These are phyloP conservation scores for Willowsia nigromaculata DNA, from an alignment of 2,888 invertebrate species.

Conservation along the genomic window DNA sequence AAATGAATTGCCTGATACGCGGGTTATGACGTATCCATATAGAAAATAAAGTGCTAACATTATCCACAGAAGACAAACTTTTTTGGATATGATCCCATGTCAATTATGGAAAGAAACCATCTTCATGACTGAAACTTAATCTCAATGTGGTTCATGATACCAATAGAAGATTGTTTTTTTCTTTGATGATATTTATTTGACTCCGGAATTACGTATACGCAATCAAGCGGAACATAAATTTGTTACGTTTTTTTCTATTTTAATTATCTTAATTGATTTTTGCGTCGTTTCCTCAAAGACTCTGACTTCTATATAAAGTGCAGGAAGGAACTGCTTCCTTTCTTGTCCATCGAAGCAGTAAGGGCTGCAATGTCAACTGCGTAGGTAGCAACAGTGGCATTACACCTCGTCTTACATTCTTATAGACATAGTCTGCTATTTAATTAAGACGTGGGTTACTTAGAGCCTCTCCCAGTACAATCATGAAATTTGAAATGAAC, in stretches of 20 bases:
- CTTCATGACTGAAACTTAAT: background rate
- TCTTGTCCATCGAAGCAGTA: no score
- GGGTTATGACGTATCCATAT: background rate
- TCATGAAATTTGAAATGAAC: no score
- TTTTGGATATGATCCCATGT: slow-evolving; percentile 14
- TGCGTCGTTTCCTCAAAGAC: no score
- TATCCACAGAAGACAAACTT: background rate
- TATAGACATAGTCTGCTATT: no score
- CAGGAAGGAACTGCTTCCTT: no score
- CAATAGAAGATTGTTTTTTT: background rate
- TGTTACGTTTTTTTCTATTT: background rate
- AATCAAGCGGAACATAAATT: background rate
- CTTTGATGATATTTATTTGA: background rate
- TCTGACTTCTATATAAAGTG: no score
- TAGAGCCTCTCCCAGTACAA: no score
- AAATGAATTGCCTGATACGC: slow-evolving; percentile 53
- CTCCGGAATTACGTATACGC: background rate
- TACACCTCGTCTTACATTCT: no score
- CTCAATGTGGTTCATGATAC: slow-evolving; percentile 1
- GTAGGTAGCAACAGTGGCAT: no score
- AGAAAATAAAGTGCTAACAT: background rate
- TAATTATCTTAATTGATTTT: slow-evolving; percentile 29
- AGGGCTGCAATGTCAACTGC: no score
- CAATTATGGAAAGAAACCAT: background rate
- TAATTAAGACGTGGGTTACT: no score